Base-by-base conservation (phyloP, 2,888 invertebrate genomes). In the Myopa testacea region DNA sequence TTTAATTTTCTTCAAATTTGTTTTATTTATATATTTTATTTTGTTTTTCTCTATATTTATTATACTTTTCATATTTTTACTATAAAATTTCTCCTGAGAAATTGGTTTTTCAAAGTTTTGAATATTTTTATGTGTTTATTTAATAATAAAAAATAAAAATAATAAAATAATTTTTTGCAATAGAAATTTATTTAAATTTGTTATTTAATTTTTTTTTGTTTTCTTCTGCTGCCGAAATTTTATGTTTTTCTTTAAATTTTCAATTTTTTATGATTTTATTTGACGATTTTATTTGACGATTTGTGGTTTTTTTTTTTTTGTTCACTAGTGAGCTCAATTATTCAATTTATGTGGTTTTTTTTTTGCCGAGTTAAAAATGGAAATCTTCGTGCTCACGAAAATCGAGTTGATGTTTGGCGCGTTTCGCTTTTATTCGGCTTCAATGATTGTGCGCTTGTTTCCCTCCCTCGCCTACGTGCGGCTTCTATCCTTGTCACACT, bases 291-390 rank as follows among this genome's bases (percentile, higher is more conserved):
- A 16, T 67, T 65, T 65, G n/a, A n/a, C n/a, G n/a, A n/a, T 69
- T 52, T 52, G 26, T 26, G 26, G 19, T 69, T 19, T n/a, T 26
- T 69, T 19, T n/a, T 26, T 26, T 26, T 69, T 70, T 70, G 45
- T 45, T 45, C 45, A 10, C 34, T 37, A 16, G 58, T 71, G 14
- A 75, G 75, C 40, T 19, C 69, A 75, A 75, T 75, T 69, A 75
- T 75, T 75, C 75, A 75, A 75, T 75, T 75, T 69, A 69, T 26
- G 50, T n/a, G 45, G 8, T 58, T 38, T 50, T 50, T 40, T 38
- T 40, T 68, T 38, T 68, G 68, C 68, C 38, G 45, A 16, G 68
- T 40, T 68, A 45, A 40, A 68, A 68, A 68, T 68, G 68, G n/a
- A 68, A 68, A 50, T 40, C 16, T 45, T 68, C 68, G 50, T 40